Base-by-base conservation (phyloP, 2,888 invertebrate genomes). In the Heliconius cydno region DNA sequence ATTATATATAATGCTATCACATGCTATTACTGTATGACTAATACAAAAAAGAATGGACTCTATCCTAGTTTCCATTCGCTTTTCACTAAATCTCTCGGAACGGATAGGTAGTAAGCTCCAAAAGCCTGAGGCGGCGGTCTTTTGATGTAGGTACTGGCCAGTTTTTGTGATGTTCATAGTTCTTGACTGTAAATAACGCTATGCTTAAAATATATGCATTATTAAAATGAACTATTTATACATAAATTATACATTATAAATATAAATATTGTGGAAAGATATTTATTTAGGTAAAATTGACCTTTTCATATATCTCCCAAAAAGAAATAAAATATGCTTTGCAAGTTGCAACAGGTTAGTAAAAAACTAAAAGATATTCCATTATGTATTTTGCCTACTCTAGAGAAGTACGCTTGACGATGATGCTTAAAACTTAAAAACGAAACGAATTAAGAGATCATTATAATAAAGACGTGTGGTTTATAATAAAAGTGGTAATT, bases 51-150 rank as follows among this genome's bases (percentile, higher is more conserved):
- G 65, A 66, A 46, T 25, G 73, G 34, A 72, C 10, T 3, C 22
- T 10, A 38, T 57, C 57, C 34, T 73, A 34, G 52, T 57, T 34
- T n/a, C 19, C 38, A 38, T 25, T 28, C 10, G 41, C 41, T 41
- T 10, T 65, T 63, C 15, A 25, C 38, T 74, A 74, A 63, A 63
- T 38, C 60, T 34, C n/a, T 1, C 38, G 10, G 28, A n/a, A 41
- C 12, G 75, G 65, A 65, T 46, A 46, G 7, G 65, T 75, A 75
- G 41, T 65, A 75, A 75, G 22, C 10, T 22, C 63, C 63, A 41
- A 75, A 41, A 63, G 74, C 74, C 41, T 38, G 63, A 74, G 41
- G 74, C 65, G 41, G 9, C 25, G 63, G 25, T 63, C 72, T 68
- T 75, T 65, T 75, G 63, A 75, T 65, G 65, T 75, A 28, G 41